phyloP scores from a whole-genome alignment of 2,113 vertebrate species.

The Sminthopsis crassicaudata region DNA sequence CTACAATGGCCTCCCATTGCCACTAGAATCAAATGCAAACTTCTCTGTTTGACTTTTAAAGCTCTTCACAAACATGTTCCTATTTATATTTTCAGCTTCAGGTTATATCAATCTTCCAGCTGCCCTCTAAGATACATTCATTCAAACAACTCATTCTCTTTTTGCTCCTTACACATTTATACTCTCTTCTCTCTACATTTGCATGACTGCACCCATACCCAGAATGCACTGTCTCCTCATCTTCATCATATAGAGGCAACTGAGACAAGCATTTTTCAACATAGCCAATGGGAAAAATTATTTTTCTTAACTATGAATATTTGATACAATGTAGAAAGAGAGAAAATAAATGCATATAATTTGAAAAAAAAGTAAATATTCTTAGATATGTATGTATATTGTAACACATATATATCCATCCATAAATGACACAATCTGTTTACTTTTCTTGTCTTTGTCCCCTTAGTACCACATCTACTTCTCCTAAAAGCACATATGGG shows the following conservation, averaged over 20 bases:
- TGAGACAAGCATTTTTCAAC: background rate
- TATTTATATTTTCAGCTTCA: background rate
- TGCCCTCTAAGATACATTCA: background rate
- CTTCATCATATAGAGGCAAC: background rate
- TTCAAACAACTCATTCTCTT: background rate
- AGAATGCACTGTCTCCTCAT: background rate
- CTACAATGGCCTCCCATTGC: background rate
- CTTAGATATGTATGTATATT: too few relatives aligned
- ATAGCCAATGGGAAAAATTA: background rate
- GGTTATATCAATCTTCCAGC: background rate
- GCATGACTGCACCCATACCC: background rate
- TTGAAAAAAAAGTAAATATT: too few relatives aligned
- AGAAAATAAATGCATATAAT: too few relatives aligned
- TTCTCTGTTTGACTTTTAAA: background rate
- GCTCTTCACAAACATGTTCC: background rate
- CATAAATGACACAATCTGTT: background rate
- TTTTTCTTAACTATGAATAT: background rate
- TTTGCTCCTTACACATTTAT: background rate
- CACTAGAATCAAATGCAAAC: background rate
- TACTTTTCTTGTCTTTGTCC: background rate
- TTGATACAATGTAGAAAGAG: background rate
- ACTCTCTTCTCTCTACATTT: background rate
- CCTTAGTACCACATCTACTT: background rate
- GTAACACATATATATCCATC: too few relatives aligned
- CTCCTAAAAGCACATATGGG: background rate